Evolutionary conservation across 2,888 invertebrate genomes (phyloP).

Genomic region (Molorchus minor): DNA sequence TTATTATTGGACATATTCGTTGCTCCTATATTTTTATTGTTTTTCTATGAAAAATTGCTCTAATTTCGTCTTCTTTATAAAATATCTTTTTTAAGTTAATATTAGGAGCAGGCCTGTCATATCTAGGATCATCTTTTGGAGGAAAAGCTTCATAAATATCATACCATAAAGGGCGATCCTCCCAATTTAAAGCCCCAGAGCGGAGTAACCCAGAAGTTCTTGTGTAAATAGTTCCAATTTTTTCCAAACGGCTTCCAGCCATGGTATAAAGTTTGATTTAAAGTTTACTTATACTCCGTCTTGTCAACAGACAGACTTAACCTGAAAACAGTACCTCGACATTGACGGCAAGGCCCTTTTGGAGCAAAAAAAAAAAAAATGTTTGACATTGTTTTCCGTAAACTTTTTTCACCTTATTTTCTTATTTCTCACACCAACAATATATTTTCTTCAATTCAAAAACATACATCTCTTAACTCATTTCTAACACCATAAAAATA

Average conservation of each 20-base stretch:
- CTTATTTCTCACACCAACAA: no score
- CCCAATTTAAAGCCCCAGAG: slow-evolving; percentile 79
- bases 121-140: slow-evolving; percentile 83
- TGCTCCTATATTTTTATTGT: slow-evolving; percentile 66
- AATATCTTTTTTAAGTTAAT: slow-evolving; percentile 75
- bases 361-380: no score
- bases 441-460: no score
- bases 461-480: no score
- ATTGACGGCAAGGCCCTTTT: no score
- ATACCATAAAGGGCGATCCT: slow-evolving; percentile 93
- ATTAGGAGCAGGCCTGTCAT: slow-evolving; percentile 72
- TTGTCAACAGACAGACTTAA: no score
- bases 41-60: slow-evolving; percentile 79
- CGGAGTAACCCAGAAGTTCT: slow-evolving; percentile 83
- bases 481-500: no score
- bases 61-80: slow-evolving; percentile 82
- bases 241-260: slow-evolving; percentile 68
- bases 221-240: slow-evolving; percentile 77
- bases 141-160: slow-evolving; percentile 92
- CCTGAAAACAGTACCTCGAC: no score
- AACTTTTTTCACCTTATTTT: no score
- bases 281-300: no score
- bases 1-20: slow-evolving; percentile 67
- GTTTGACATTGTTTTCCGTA: no score
- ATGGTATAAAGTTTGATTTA: no score